phyloP scores from a whole-genome alignment of 1,140 invertebrate genomes.

The Magallana gigas region DNA sequence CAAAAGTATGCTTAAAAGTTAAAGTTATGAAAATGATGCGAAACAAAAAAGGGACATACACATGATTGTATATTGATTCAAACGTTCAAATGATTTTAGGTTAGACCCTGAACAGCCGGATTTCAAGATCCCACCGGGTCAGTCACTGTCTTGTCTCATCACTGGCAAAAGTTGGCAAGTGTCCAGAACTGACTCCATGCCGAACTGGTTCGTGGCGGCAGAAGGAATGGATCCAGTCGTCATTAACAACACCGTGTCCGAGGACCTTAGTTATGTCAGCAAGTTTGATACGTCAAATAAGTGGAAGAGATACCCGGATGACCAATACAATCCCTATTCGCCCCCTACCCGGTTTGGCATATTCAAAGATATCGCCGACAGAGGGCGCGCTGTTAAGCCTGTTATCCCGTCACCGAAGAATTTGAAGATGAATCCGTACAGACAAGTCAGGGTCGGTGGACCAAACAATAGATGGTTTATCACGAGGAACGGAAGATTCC shows the following conservation, averaged over 20 bases:
- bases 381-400: constrained; percentile 46
- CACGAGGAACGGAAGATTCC: background rate
- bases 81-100: background rate
- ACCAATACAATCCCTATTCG: constrained; percentile 70
- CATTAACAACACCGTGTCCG: constrained; percentile 60
- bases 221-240: constrained; percentile 59
- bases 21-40: background rate
- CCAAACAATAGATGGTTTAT: constrained; percentile 2
- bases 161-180: constrained; percentile 66
- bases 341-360: constrained; percentile 55
- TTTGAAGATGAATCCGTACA: background rate
- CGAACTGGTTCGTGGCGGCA: constrained; percentile 70
- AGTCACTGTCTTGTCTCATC: constrained; percentile 53
- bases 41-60: background rate
- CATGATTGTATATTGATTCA: background rate
- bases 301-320: constrained; percentile 69
- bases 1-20: constrained; percentile 47
- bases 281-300: constrained; percentile 65
- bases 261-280: constrained; percentile 65
- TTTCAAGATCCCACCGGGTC: constrained; percentile 48
- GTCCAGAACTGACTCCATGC: constrained; percentile 69
- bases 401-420: constrained; percentile 62
- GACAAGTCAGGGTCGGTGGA: background rate
- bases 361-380: constrained; percentile 53
- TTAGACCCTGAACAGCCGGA: constrained; percentile 12